A percentile compares a stretch with the other conserved stretches of the same genome.
Conservation (phyloP, 2,888 invertebrate genomes). For the Neuroscelio doddi region DNA sequence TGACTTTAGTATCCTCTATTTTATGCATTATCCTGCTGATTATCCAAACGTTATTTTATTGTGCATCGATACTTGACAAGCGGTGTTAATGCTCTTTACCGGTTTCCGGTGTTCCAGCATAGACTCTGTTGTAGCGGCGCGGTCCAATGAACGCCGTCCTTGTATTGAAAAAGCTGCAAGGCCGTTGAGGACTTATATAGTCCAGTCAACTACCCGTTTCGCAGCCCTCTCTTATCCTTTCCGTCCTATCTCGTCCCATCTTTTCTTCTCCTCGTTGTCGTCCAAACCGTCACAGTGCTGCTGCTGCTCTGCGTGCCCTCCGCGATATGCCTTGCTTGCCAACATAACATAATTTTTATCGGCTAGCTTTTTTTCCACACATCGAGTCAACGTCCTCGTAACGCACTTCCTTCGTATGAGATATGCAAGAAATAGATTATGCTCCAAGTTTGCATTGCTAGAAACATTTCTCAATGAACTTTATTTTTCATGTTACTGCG, state of each 20-base stretch:
- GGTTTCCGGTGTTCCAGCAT: conserved; percentile 27
- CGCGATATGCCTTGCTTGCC: background rate
- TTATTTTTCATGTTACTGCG: too few species aligned
- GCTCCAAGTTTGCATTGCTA: too few species aligned
- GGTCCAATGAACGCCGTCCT: conserved; percentile 55
- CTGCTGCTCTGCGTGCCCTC: too few species aligned
- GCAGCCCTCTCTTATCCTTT: background rate
- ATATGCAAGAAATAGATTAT: too few species aligned
- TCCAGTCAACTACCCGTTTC: too few species aligned
- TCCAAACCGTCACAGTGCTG: background rate
- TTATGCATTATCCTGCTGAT: too few species aligned
- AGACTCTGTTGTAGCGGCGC: conserved; percentile 8
- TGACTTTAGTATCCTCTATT: too few species aligned
- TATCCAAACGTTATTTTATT: background rate
- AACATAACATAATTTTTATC: background rate
- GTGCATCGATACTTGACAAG: background rate
- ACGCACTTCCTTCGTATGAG: too few species aligned
- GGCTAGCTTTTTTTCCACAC: background rate
- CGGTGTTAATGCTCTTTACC: conserved; percentile 5
- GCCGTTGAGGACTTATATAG: conserved; percentile 54
- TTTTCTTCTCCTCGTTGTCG: background rate
- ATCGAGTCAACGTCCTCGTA: background rate
- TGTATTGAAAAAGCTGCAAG: conserved; percentile 63
- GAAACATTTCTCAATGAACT: too few species aligned
- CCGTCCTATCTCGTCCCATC: background rate